These are phyloP conservation scores for Streblospio benedicti DNA, from an alignment of 1,140 invertebrate species.

Conservation along the genomic window DNA sequence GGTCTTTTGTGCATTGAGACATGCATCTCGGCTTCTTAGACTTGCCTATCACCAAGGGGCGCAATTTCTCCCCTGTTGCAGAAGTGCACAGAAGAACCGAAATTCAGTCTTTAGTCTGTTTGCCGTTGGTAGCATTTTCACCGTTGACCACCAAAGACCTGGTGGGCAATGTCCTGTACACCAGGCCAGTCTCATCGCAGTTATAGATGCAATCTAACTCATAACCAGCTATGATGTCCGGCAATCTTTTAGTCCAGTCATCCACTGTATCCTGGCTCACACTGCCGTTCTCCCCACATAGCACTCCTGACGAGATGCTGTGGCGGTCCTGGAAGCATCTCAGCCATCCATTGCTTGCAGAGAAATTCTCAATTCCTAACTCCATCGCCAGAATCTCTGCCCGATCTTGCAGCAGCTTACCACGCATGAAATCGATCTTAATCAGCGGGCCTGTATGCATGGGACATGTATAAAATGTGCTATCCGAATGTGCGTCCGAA, in stretches of 20 bases:
- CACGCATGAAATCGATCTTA: too few species aligned
- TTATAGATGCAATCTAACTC: constrained; percentile 24
- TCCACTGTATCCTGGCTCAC: constrained; percentile 3
- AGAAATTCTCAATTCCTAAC: neutral
- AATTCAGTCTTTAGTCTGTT: too few species aligned
- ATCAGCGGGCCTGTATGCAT: too few species aligned
- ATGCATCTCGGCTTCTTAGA: too few species aligned
- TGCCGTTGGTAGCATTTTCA: too few species aligned
- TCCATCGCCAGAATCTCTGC: neutral
- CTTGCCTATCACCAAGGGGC: too few species aligned
- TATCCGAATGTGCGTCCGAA: too few species aligned
- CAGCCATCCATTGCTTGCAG: neutral
- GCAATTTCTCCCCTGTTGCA: too few species aligned
- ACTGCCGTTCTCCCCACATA: neutral
- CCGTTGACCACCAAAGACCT: constrained; percentile 23
- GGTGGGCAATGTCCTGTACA: constrained; percentile 21
- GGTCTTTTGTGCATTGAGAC: too few species aligned
- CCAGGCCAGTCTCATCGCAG: constrained; percentile 25
- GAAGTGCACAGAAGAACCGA: too few species aligned
- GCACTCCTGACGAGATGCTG: neutral
- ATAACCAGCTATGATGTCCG: constrained; percentile 9
- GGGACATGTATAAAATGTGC: too few species aligned
- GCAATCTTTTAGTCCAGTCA: constrained; percentile 3
- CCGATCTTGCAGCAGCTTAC: neutral
- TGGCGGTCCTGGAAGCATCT: neutral